Percentiles rank a stretch among this genome's conserved stretches.
Evolutionary conservation across 2,797 vertebrate genomes (phyloP).

Genomic region (Hemibagrus guttatus): DNA sequence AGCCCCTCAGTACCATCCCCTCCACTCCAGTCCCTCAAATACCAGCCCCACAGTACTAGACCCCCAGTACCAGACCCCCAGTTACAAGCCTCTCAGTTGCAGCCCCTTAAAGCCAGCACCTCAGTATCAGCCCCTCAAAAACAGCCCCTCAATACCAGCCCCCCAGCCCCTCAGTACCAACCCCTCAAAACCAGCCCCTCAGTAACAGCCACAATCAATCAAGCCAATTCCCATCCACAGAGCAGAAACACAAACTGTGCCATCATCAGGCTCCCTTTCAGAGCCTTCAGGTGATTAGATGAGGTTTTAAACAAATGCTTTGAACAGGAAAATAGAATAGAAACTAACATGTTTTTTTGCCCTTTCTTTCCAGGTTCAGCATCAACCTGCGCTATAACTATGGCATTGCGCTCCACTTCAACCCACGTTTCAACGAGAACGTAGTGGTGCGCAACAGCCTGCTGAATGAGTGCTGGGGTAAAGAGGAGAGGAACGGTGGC

Average conservation of each 20-base stretch:
- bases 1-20: too few species aligned
- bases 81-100: too few species aligned
- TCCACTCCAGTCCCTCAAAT: too few species aligned
- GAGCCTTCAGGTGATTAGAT: not conserved
- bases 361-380: constrained; percentile 37
- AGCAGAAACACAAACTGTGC: not conserved
- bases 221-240: not conserved
- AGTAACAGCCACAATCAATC: not conserved
- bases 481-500: constrained; percentile 30
- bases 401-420: constrained; percentile 52
- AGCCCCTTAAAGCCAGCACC: too few species aligned
- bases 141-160: too few species aligned
- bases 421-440: constrained; percentile 46
- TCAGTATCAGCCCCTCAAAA: too few species aligned
- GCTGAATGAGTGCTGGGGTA: constrained; percentile 42
- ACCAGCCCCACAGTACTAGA: too few species aligned
- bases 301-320: not conserved
- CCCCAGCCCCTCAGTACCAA: too few species aligned
- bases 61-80: too few species aligned
- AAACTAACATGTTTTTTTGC: not conserved
- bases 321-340: not conserved
- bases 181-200: too few species aligned
- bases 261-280: not conserved
- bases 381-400: constrained; percentile 50
- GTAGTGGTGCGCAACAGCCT: constrained; percentile 53